Evolutionary conservation across 2,888 invertebrate genomes (phyloP), one percentile per base, ranked within the genome.

Genomic region (Lycaena phlaeas): DNA sequence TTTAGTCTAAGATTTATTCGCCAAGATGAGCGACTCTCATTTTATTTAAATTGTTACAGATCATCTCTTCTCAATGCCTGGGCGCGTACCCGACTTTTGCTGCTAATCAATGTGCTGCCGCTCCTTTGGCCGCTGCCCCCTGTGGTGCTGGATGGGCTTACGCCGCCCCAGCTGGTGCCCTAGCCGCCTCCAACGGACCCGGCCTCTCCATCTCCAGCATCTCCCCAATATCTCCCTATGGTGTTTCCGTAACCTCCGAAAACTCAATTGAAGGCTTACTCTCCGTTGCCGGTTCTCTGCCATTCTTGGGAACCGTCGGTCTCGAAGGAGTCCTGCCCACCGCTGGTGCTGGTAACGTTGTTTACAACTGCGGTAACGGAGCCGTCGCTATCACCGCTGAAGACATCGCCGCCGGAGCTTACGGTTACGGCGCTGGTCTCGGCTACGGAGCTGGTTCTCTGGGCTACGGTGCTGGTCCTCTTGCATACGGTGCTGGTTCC

Each of bases 251-350:
- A 2, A 17, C 49, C 2, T 59, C 63, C 38, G 59, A 60, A 9
- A 64, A 63, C 37, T 43, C 42, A 1, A 56, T 59, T 27, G 54
- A 57, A 45, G 62, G 64, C 1, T 37, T 50, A 4, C 36, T 63
- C 4, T 30, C 41, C 14, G 50, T 54, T 11, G 14, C 38, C 9
- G 60, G 59, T 17, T 41, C 53, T 28, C 40, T 59, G 39, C 58
- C 54, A 3, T 53, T 59, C 52, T 29, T 54, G 15, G 53, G 56
- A 9, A 48, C 57, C 15, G 58, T 61, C 1, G 48, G 43, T 30
- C 42, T 59, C 9, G 53, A 54, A 10, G 54, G 57, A n/a, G 29
- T 38, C 2, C 38, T 59, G 15, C 53, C 56, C 22, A 50, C 61
- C 5, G 46, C 41, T 36, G 61, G 60, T 4, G 48, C 53, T 3